phyloP scores from a whole-genome alignment of 2,888 invertebrate species.

The Pecten maximus region DNA sequence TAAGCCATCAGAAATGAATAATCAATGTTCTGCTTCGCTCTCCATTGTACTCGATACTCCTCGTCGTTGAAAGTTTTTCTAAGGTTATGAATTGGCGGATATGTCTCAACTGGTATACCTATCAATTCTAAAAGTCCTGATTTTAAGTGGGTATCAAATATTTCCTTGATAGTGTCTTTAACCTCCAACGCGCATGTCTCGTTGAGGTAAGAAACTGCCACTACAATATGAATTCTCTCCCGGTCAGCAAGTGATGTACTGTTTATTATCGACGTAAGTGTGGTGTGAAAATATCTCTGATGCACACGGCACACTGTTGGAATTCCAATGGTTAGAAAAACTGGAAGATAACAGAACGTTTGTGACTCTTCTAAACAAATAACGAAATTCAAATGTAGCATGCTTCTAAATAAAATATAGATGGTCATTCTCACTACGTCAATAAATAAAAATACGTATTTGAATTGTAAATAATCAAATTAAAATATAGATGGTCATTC shows the following conservation, averaged over 20 bases:
- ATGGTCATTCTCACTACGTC: too few species aligned
- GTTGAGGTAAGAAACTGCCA: not conserved
- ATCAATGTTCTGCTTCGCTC: constrained; percentile 82
- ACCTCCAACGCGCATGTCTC: not conserved
- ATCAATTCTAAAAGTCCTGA: not conserved
- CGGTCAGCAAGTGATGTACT: not conserved
- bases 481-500: too few species aligned
- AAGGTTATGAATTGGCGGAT: not conserved
- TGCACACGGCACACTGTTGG: constrained; percentile 14
- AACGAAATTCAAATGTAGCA: too few species aligned
- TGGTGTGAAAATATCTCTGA: not conserved
- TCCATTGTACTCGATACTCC: constrained; percentile 77
- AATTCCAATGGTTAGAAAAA: not conserved
- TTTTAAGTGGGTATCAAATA: not conserved
- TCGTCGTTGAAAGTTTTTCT: constrained; percentile 77
- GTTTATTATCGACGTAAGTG: not conserved
- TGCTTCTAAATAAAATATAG: too few species aligned
- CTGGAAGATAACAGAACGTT: not conserved
- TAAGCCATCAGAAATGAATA: constrained; percentile 80
- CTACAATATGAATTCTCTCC: not conserved
- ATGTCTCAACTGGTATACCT: not conserved
- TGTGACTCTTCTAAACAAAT: too few species aligned
- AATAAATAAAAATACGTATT: too few species aligned
- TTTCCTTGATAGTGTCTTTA: not conserved
- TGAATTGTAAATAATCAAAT: too few species aligned